A percentile compares a stretch with the other conserved stretches of the same genome.
These are phyloP conservation scores for Molanna angustata DNA, from an alignment of 2,888 invertebrate species.

Conservation along the genomic window DNA sequence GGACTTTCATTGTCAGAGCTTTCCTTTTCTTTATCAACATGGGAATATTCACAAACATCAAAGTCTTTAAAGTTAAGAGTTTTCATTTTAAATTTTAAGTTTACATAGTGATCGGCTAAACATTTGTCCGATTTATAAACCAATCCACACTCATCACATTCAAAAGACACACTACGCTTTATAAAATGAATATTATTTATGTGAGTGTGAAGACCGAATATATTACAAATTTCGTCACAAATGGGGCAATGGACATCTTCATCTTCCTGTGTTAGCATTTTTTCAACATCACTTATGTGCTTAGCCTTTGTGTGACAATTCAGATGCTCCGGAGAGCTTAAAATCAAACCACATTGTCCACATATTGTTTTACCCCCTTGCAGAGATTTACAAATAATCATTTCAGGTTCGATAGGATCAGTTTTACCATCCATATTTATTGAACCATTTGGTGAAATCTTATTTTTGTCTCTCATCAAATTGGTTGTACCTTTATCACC, in stretches of 20 bases:
- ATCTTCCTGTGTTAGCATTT: not conserved
- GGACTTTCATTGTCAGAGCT: not conserved
- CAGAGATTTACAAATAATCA: too few species aligned
- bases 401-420: too few species aligned
- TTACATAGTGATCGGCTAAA: not conserved
- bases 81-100: too few species aligned
- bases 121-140: not conserved
- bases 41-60: too few species aligned
- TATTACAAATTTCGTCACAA: not conserved
- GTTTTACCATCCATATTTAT: too few species aligned
- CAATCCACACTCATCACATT: not conserved
- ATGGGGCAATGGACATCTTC: not conserved
- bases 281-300: not conserved
- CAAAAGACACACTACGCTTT: not conserved
- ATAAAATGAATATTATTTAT: not conserved
- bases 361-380: conserved; percentile 1
- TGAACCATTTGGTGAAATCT: too few species aligned
- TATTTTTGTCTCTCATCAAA: too few species aligned
- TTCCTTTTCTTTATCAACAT: too few species aligned
- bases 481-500: too few species aligned
- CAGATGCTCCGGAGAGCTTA: not conserved
- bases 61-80: too few species aligned
- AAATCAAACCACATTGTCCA: conserved; percentile 2
- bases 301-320: not conserved
- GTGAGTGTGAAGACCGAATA: not conserved